phyloP scores from a whole-genome alignment of 2,113 vertebrate genomes.

The Haplotaxodon microlepis region DNA sequence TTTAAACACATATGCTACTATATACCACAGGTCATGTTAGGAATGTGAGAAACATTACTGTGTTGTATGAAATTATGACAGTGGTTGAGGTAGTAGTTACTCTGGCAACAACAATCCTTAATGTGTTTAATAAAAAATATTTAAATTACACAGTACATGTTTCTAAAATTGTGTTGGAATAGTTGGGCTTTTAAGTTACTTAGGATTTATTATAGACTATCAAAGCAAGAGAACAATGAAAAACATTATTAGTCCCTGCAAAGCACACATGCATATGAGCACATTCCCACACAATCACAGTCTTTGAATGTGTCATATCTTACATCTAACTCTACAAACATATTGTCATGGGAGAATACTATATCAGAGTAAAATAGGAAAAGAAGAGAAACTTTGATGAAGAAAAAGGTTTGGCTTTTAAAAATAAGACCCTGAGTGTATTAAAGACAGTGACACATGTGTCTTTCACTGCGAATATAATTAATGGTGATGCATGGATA shows the following conservation, averaged over 20 bases:
- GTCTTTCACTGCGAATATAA: background rate
- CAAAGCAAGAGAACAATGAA: background rate
- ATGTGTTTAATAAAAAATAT: background rate
- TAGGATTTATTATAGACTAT: background rate
- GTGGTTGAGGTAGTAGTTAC: background rate
- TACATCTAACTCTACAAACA: background rate
- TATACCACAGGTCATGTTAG: background rate
- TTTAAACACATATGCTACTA: too few relatives aligned
- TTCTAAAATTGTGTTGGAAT: background rate
- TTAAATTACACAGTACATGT: background rate
- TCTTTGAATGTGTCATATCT: constrained; percentile 6
- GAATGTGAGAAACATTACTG: background rate
- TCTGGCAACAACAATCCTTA: background rate
- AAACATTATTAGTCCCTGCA: background rate
- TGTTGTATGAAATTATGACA: background rate
- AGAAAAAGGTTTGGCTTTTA: background rate
- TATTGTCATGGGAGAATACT: background rate
- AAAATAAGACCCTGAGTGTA: constrained; percentile 14
- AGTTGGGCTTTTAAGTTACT: background rate
- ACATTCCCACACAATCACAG: background rate
- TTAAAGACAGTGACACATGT: background rate
- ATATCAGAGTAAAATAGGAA: background rate
- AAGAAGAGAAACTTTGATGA: background rate
- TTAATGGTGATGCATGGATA: background rate
- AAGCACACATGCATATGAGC: background rate